These are phyloP conservation scores for Holotrichia oblita DNA, from an alignment of 1,140 invertebrate species.

Conservation along the genomic window DNA sequence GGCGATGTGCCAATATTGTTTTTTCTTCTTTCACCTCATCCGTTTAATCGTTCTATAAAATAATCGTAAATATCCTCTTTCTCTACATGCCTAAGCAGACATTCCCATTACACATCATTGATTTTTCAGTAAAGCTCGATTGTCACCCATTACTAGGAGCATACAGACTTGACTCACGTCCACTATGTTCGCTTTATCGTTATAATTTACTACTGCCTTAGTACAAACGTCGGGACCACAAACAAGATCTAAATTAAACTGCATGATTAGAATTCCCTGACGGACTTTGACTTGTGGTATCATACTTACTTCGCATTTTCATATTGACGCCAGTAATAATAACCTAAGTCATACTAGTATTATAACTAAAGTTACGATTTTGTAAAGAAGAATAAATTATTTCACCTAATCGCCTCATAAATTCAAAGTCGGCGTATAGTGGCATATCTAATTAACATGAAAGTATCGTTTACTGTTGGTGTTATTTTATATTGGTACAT, in stretches of 20 bases:
- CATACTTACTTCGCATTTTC: background rate
- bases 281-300: background rate
- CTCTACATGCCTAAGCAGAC: background rate
- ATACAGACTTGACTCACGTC: background rate
- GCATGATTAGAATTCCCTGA: slow-evolving; percentile 6
- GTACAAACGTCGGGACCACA: background rate
- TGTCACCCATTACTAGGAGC: background rate
- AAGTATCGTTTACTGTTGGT: too few relatives aligned
- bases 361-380: too few relatives aligned
- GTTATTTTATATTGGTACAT: too few relatives aligned
- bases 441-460: too few relatives aligned
- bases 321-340: background rate
- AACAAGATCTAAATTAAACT: background rate
- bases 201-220: too few relatives aligned
- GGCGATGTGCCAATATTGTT: background rate
- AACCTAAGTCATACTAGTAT: background rate
- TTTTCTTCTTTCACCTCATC: background rate
- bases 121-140: background rate
- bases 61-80: background rate
- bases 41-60: background rate
- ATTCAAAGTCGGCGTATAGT: too few relatives aligned
- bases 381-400: too few relatives aligned
- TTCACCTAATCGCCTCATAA: too few relatives aligned
- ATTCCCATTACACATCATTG: background rate
- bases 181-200: too few relatives aligned